phyloP scores from a whole-genome alignment of 1,140 invertebrate species.

The Nephila pilipes region DNA sequence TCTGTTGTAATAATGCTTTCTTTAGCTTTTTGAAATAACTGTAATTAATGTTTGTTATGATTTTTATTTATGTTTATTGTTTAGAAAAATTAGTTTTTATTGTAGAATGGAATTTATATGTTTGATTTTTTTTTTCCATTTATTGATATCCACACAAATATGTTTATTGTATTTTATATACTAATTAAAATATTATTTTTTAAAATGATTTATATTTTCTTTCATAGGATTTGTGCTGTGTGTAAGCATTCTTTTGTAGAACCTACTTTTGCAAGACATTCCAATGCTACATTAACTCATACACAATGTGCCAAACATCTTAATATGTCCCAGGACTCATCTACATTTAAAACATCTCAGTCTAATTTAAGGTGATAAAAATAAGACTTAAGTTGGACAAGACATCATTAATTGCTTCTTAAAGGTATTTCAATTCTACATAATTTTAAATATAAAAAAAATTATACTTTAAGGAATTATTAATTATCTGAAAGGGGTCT shows the following conservation, averaged over 20 bases:
- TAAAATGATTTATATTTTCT: slow-evolving; percentile 16
- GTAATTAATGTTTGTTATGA: too few species aligned
- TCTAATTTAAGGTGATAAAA: slow-evolving; percentile 18
- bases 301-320: slow-evolving; percentile 81
- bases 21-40: too few species aligned
- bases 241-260: slow-evolving; percentile 82
- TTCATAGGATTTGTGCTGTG: slow-evolving; percentile 82
- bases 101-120: not conserved
- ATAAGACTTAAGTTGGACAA: not conserved
- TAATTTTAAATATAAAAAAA: not conserved
- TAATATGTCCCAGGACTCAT: slow-evolving; percentile 14
- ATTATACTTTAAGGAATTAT: not conserved
- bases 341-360: slow-evolving; percentile 1
- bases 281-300: slow-evolving; percentile 83
- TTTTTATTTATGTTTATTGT: not conserved
- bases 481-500: not conserved
- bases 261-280: slow-evolving; percentile 82
- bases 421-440: not conserved
- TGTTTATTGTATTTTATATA: not conserved
- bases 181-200: not conserved
- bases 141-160: not conserved
- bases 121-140: not conserved
- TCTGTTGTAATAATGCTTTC: too few species aligned
- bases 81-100: not conserved
- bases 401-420: not conserved